Conservation (phyloP, 2,113 vertebrate genomes). For the Sterrhoptilus dennistouni region DNA sequence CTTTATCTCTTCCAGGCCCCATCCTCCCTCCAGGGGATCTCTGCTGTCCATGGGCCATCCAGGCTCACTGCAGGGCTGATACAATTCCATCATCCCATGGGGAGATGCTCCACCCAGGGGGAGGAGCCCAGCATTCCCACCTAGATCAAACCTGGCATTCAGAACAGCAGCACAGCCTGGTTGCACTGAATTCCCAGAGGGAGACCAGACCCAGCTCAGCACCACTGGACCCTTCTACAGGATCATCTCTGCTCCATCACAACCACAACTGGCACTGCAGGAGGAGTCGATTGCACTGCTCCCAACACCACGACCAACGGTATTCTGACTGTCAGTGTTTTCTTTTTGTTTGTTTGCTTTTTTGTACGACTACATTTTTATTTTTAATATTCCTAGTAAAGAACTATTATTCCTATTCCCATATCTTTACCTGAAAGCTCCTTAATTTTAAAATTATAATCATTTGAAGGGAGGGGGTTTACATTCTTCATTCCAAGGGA, state of each 20-base stretch:
- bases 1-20: no score
- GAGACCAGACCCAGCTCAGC: background rate
- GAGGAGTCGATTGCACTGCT: no score
- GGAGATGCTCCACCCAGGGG: background rate
- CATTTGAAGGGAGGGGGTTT: background rate
- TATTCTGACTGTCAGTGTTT: background rate
- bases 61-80: background rate
- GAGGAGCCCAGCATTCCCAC: background rate
- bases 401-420: background rate
- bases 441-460: background rate
- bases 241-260: background rate
- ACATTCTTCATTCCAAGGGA: background rate
- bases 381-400: background rate
- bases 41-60: background rate
- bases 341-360: background rate
- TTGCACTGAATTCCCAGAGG: no score
- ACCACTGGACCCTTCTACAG: background rate
- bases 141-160: no score
- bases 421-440: background rate
- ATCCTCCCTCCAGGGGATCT: background rate
- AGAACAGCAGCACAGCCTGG: no score
- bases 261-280: no score
- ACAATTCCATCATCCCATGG: background rate
- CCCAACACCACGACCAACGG: no score
- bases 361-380: background rate